Evolutionary conservation across 2,797 vertebrate species (phyloP).

Genomic region (Syndactyla subalaris): DNA sequence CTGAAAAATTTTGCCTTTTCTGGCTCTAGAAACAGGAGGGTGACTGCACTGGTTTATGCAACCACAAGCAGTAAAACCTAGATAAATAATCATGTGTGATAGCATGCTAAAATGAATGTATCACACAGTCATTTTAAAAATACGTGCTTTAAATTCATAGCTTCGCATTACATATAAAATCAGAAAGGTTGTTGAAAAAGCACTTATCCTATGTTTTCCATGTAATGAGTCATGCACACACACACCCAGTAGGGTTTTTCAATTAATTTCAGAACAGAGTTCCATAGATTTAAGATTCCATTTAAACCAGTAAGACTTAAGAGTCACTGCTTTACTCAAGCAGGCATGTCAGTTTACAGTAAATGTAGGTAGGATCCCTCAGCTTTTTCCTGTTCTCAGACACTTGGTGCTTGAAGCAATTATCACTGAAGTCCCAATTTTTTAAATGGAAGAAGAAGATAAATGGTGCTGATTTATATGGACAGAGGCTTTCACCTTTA

Average conservation of each 20-base stretch:
- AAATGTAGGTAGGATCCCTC: neutral
- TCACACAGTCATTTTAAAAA: neutral
- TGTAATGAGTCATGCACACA: accelerated
- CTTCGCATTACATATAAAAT: neutral
- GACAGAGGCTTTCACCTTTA: neutral
- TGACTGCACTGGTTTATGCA: neutral
- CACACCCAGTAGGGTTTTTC: neutral
- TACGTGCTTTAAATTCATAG: neutral
- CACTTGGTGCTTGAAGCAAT: neutral
- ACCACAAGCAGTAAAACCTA: neutral
- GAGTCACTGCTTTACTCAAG: neutral
- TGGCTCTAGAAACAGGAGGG: neutral
- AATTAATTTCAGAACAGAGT: neutral
- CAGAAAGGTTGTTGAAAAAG: neutral
- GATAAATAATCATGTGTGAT: neutral
- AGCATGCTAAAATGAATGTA: neutral
- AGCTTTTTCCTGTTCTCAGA: neutral
- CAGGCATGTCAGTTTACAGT: neutral
- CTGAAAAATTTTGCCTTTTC: neutral
- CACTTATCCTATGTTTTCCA: neutral
- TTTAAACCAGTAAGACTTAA: neutral
- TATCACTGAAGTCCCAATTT: neutral
- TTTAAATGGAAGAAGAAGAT: neutral
- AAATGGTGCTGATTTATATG: neutral
- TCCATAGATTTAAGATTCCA: neutral